phyloP scores from a whole-genome alignment of 92 coral and sea anemone species.

The Palythoa grandiflora region DNA sequence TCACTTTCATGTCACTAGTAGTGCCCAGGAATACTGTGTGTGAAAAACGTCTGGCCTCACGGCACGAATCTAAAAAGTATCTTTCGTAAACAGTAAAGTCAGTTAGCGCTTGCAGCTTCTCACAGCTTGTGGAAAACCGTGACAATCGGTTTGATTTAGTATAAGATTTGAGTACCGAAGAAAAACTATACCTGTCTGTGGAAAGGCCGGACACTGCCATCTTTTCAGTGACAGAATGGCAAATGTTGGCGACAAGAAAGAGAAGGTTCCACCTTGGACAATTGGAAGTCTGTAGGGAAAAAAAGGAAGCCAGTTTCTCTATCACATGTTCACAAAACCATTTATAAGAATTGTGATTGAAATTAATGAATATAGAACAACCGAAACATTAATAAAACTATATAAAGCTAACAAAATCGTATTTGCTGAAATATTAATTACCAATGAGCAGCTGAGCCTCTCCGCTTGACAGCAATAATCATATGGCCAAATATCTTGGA shows the following conservation, averaged over 20 bases:
- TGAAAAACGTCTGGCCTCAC: no score
- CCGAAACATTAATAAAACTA: background rate
- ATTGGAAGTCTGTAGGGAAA: constrained; percentile 77
- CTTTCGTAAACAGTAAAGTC: no score
- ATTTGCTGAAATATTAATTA: no score
- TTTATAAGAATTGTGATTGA: background rate
- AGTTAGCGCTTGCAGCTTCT: no score
- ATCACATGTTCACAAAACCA: background rate
- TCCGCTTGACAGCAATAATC: no score
- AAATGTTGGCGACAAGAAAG: constrained; percentile 84
- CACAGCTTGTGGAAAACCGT: no score
- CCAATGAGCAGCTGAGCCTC: no score
- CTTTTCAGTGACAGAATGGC: constrained; percentile 80
- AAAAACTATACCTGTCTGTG: background rate
- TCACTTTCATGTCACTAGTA: no score
- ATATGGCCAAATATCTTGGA: no score
- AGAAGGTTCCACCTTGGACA: constrained; percentile 93
- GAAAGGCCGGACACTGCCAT: constrained; percentile 75
- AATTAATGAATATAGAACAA: background rate
- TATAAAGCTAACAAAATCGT: background rate
- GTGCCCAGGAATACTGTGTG: no score
- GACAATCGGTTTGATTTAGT: background rate
- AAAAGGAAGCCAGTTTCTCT: background rate
- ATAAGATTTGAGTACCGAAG: background rate
- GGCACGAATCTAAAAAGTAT: no score